Evolutionary conservation across 1,140 invertebrate genomes (phyloP).

Genomic region (Palaemon carinicauda): DNA sequence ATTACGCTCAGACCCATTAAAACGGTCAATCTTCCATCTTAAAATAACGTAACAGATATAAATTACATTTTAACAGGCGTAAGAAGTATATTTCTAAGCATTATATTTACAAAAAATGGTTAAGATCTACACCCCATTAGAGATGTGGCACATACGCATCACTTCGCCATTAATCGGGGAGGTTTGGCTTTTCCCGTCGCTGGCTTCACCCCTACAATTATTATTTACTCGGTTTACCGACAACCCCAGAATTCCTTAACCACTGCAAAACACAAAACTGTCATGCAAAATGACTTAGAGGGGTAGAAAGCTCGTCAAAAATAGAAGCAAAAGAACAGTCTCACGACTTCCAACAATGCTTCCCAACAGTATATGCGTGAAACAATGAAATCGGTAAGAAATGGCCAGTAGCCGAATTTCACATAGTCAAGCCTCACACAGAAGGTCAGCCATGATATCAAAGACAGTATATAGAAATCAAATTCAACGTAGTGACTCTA

Average conservation of each 20-base stretch:
- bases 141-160: background rate
- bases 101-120: no score
- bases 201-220: slow-evolving; percentile 33
- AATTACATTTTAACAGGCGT: no score
- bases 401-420: background rate
- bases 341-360: background rate
- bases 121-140: no score
- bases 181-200: slow-evolving; percentile 51
- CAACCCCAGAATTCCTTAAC: background rate
- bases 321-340: background rate
- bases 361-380: background rate
- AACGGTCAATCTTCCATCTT: no score
- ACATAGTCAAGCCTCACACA: background rate
- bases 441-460: no score
- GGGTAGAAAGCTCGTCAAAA: background rate
- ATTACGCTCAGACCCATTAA: no score
- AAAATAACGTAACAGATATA: no score
- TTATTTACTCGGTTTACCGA: background rate
- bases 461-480: no score
- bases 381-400: background rate
- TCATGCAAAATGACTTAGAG: background rate
- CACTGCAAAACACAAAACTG: background rate
- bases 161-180: slow-evolving; percentile 28
- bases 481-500: no score
- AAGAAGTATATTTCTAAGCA: no score